A percentile compares a stretch with the other conserved stretches of the same genome.
These are phyloP conservation scores for Harmothoe impar DNA, from an alignment of 2,888 invertebrate species.

Conservation along the genomic window DNA sequence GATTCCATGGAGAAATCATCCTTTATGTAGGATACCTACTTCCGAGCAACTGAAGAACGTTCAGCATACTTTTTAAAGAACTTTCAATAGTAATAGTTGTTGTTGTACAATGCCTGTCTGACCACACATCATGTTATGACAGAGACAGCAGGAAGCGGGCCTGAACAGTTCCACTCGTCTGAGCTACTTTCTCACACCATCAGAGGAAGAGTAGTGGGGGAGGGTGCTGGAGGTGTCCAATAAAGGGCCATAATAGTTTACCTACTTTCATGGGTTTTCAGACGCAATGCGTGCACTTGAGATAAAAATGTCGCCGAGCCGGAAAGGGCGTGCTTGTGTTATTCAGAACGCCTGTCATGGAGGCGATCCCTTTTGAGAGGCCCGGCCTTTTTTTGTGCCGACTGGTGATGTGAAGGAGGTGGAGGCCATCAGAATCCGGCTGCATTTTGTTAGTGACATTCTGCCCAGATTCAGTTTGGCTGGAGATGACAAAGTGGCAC, in stretches of 20 bases:
- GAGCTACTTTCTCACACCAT: too few species aligned
- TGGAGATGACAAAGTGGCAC: constrained; percentile 24
- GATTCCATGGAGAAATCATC: too few species aligned
- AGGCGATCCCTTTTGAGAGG: constrained; percentile 47
- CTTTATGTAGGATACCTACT: too few species aligned
- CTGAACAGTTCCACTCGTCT: too few species aligned
- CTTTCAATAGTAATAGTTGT: too few species aligned
- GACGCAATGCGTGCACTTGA: constrained; percentile 1
- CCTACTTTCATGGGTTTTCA: constrained; percentile 10
- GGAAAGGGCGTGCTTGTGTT: constrained; percentile 29
- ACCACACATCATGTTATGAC: too few species aligned
- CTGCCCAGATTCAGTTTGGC: background rate
- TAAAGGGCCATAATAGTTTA: background rate
- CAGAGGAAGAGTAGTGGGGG: too few species aligned
- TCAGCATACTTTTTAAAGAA: too few species aligned
- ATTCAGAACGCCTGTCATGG: constrained; percentile 48
- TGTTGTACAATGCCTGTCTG: too few species aligned
- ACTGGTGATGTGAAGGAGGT: background rate
- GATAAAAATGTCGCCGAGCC: background rate
- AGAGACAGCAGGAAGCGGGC: too few species aligned
- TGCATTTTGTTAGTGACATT: constrained; percentile 17
- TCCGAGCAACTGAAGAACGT: too few species aligned
- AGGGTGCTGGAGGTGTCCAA: background rate
- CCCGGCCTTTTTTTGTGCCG: background rate
- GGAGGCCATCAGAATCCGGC: background rate